Evolutionary conservation across 2,888 invertebrate species (phyloP), one percentile per base, ranked within the genome.

Genomic region (Caenorhabditis becei): DNA sequence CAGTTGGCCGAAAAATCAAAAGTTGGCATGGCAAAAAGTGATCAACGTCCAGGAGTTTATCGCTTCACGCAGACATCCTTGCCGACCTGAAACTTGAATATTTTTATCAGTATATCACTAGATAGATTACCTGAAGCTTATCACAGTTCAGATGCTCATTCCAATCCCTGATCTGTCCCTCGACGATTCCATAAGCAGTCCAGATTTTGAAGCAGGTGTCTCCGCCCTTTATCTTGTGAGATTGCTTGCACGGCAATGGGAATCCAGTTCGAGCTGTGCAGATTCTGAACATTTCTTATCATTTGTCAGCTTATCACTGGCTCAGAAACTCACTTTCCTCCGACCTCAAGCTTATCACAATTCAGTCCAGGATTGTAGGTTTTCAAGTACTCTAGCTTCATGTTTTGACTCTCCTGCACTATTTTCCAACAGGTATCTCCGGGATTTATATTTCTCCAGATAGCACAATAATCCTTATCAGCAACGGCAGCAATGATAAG

Each of bases 201-300:
- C 32, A 54, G n/a, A 72, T 47, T 4, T 11, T n/a, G 41, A 41
- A 67, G n/a, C 75, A 75, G 14, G 75, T 75, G 44, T 75, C 75
- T 20, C 59, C 66, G 5, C 24, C n/a, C 7, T 32, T 35, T 41
- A 75, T 61, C 14, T 59, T 41, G 24, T 59, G 10, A 26, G 10
- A 78, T n/a, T 51, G 32, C 44, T 61, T 24, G 44, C 41, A 61
- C 23, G 44, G 61, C 41, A 61, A 16, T 24, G 61, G 16, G 24
- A 61, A n/a, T 14, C 24, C 37, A n/a, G n/a, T 32, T 5, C 44
- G 23, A n/a, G 14, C 37, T 37, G 65, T 16, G 47, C 58, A 58
- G 0, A 65, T 16, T 44, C 37, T 24, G 49, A 49, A 49, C 7
- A 62, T 51, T 65, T 65, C 23, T 65, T 23, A 11, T 58, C 74